These are phyloP conservation scores for Bursaphelenchus mucronatus DNA, from an alignment of 1,140 invertebrate species.

Conservation along the genomic window DNA sequence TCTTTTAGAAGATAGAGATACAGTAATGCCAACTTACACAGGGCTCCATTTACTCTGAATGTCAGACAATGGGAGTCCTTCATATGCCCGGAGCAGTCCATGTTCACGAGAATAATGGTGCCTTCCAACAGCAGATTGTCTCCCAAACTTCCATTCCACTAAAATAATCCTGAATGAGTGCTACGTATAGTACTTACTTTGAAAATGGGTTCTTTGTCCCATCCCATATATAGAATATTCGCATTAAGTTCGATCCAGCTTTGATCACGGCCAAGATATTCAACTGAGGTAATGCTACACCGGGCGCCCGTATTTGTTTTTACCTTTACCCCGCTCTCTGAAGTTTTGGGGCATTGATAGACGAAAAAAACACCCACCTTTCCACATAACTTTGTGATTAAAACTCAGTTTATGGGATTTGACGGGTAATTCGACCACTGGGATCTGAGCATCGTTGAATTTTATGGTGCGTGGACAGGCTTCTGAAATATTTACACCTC, in stretches of 20 bases:
- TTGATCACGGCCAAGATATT: conserved; percentile 13
- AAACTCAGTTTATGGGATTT: not conserved
- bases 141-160: conserved; percentile 39
- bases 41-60: conserved; percentile 35
- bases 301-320: conserved; percentile 27
- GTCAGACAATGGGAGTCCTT: conserved; percentile 29
- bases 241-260: conserved; percentile 24
- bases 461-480: too few species aligned
- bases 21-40: conserved; percentile 17
- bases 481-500: too few species aligned
- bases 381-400: conserved; percentile 15
- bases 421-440: too few species aligned
- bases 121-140: conserved; percentile 31
- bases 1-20: not conserved
- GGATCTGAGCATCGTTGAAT: too few species aligned
- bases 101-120: conserved; percentile 27
- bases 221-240: conserved; percentile 27
- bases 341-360: not conserved
- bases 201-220: conserved; percentile 18
- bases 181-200: conserved; percentile 13
- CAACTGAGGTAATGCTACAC: conserved; percentile 23
- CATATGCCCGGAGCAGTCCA: conserved; percentile 26
- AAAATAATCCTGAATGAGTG: conserved; percentile 20
- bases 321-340: conserved; percentile 38
- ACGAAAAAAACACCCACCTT: conserved; percentile 7